These are phyloP conservation scores for Seira sanloemensis DNA, from an alignment of 2,888 invertebrate genomes.

Conservation along the genomic window DNA sequence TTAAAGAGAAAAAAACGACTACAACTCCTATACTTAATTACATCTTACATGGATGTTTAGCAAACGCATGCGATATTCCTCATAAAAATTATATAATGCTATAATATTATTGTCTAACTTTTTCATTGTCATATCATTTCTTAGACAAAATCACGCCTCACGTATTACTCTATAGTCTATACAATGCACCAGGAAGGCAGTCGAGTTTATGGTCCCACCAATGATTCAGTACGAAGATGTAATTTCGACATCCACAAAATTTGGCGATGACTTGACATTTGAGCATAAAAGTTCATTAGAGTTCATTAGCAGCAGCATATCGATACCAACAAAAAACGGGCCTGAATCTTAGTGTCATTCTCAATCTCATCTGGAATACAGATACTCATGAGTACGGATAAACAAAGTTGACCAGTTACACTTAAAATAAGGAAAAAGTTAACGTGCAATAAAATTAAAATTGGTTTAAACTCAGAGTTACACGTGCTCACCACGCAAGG, in stretches of 20 bases:
- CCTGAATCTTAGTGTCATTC: background rate
- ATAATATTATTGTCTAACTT: background rate
- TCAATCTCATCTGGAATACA: background rate
- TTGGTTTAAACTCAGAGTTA: background rate
- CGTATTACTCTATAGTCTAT: background rate
- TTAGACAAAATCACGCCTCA: background rate
- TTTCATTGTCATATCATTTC: background rate
- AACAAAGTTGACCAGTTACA: too few relatives aligned
- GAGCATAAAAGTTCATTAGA: background rate
- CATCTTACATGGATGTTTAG: background rate
- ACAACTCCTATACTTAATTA: background rate
- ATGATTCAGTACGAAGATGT: too few relatives aligned
- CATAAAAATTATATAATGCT: background rate
- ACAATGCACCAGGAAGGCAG: conserved; percentile 27
- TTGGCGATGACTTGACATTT: background rate
- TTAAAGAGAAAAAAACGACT: too few relatives aligned
- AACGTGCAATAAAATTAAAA: background rate
- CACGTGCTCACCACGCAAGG: background rate
- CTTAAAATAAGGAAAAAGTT: background rate
- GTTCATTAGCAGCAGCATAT: background rate
- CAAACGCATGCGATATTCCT: background rate
- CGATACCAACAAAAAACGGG: background rate
- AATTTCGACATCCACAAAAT: conserved; percentile 8
- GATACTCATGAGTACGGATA: too few relatives aligned
- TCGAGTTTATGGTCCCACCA: background rate